phyloP scores from a whole-genome alignment of 2,797 vertebrate species.

The Onychomys torridus region DNA sequence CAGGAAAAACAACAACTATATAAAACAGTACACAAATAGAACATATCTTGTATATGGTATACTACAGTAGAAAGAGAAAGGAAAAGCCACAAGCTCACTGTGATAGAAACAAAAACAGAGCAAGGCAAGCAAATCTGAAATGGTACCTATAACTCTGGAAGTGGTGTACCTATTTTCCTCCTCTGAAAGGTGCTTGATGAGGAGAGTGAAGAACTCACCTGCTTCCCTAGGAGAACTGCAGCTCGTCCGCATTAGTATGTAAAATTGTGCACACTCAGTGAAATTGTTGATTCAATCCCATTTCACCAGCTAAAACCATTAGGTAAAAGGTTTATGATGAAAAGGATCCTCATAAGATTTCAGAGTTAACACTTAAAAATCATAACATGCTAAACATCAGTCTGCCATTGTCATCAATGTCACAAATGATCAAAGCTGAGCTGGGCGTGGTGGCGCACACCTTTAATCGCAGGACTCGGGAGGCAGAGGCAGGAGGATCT shows the following conservation, averaged over 20 bases:
- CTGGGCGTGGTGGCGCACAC: background rate
- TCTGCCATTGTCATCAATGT: background rate
- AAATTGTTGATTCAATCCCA: background rate
- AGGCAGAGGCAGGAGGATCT: background rate
- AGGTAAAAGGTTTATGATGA: background rate
- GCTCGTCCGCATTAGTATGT: background rate
- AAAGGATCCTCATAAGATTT: background rate
- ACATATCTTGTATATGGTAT: background rate
- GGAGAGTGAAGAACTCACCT: background rate
- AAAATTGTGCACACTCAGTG: background rate
- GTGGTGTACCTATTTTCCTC: background rate
- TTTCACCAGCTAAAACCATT: background rate
- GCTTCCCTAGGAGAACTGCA: background rate
- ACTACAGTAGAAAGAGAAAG: background rate
- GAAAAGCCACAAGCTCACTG: background rate
- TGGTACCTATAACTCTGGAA: background rate
- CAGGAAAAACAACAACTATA: background rate
- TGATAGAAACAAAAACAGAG: background rate
- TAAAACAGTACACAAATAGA: background rate
- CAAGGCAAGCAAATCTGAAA: background rate
- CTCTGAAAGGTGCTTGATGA: background rate
- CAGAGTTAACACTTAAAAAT: conserved; percentile 10
- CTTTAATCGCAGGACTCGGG: background rate
- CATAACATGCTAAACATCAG: background rate
- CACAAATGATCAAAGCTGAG: background rate